Evolutionary conservation across 2,113 vertebrate genomes (phyloP).

Genomic region (Hippoglossus stenolepis): DNA sequence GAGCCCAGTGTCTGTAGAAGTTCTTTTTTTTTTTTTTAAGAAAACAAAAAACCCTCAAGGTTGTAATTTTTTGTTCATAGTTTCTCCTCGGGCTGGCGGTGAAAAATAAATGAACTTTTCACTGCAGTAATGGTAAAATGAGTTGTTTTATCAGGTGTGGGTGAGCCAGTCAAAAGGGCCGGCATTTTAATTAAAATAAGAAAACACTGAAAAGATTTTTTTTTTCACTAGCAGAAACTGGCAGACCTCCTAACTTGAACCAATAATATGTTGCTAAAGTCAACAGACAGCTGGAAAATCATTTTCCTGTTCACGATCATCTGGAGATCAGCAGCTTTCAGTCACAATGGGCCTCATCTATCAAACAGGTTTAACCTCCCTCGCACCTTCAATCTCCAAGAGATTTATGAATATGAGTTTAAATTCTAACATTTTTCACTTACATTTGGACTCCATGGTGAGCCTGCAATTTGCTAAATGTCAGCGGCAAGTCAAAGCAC

Average conservation of each 20-base stretch:
- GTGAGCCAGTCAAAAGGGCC: not conserved
- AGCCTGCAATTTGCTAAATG: not conserved
- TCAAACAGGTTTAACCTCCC: constrained; percentile 32
- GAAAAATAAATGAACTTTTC: constrained; percentile 31
- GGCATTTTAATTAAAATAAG: constrained; percentile 23
- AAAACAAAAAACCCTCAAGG: constrained; percentile 37
- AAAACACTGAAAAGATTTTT: constrained; percentile 18
- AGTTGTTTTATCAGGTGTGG: constrained; percentile 7
- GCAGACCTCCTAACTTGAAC: constrained; percentile 34
- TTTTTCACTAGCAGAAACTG: constrained; percentile 1
- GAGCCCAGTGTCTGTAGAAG: constrained; percentile 29
- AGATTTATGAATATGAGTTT: constrained; percentile 40
- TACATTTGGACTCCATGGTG: not conserved
- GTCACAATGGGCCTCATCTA: constrained; percentile 55
- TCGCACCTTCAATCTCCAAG: constrained; percentile 24
- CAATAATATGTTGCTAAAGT: constrained; percentile 32
- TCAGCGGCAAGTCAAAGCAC: not conserved
- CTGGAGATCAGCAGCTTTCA: constrained; percentile 71
- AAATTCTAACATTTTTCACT: constrained; percentile 1
- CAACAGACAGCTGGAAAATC: constrained; percentile 45
- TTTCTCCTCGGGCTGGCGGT: constrained; percentile 1
- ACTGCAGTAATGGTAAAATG: constrained; percentile 11
- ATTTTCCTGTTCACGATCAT: constrained; percentile 57
- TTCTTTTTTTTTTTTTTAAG: constrained; percentile 19
- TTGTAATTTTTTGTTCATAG: constrained; percentile 38